Conservation (phyloP, 2,797 vertebrate genomes). For the Ceryle rudis region DNA sequence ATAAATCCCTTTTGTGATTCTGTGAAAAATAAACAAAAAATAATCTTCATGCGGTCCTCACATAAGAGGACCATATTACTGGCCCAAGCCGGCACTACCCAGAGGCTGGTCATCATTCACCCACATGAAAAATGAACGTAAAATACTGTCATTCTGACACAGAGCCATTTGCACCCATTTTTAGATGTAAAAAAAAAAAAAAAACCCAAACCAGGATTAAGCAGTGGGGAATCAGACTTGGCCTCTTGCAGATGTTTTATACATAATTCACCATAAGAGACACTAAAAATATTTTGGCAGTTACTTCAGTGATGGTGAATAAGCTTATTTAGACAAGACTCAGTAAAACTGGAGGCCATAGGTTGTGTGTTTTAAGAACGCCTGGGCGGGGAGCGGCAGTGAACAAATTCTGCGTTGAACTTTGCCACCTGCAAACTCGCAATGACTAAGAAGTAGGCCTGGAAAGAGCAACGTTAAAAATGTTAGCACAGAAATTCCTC, state of each 20-base stretch:
- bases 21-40: neutral
- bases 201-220: neutral
- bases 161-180: neutral
- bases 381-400: neutral
- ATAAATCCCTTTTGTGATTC: neutral
- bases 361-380: neutral
- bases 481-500: conserved; percentile 66
- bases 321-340: conserved; percentile 26
- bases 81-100: neutral
- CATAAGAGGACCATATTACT: neutral
- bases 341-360: neutral
- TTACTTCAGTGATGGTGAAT: neutral
- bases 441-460: conserved; percentile 14
- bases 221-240: neutral
- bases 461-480: conserved; percentile 48
- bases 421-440: conserved; percentile 38
- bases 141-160: neutral
- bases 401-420: conserved; percentile 17
- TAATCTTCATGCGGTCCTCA: neutral
- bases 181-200: neutral
- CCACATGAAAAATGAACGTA: neutral
- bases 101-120: neutral
- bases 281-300: conserved; percentile 37
- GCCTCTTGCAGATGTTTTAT: conserved; percentile 28
- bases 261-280: conserved; percentile 7